Evolutionary conservation across 2,797 vertebrate genomes (phyloP).

Genomic region (Anomalospiza imberbis): DNA sequence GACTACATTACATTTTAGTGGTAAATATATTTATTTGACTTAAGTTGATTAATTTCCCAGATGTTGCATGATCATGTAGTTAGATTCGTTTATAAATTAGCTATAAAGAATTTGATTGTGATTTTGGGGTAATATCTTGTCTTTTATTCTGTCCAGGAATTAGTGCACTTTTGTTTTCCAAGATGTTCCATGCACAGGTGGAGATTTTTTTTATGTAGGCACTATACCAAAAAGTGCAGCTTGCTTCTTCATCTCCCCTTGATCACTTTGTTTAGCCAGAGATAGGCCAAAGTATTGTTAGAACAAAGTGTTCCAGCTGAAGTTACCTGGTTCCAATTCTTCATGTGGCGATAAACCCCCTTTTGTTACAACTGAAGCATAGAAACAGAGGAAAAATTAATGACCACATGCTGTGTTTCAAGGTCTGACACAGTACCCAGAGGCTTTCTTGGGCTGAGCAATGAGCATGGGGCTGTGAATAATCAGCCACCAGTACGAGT

Average conservation of each 20-base stretch:
- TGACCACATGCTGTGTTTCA: fast-evolving
- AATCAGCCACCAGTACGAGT: fast-evolving
- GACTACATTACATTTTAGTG: not conserved
- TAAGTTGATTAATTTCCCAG: not conserved
- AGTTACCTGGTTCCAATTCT: not conserved
- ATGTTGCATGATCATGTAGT: not conserved
- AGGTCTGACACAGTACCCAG: not conserved
- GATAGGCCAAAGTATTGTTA: not conserved
- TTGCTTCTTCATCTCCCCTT: not conserved
- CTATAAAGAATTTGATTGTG: not conserved
- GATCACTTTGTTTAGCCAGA: not conserved
- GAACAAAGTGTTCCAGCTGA: not conserved
- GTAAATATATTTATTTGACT: not conserved
- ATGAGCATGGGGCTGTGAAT: not conserved
- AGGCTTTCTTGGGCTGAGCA: not conserved
- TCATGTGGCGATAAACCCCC: not conserved
- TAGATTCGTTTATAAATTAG: not conserved
- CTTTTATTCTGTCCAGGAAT: not conserved
- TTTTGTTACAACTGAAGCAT: not conserved
- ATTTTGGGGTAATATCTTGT: not conserved
- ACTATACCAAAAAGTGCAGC: not conserved
- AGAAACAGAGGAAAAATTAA: not conserved
- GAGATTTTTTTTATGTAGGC: not conserved
- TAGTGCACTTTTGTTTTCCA: not conserved
- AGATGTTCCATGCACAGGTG: not conserved